Conservation (phyloP, 2,113 vertebrate species). For the Coptodon bakossiorum region DNA sequence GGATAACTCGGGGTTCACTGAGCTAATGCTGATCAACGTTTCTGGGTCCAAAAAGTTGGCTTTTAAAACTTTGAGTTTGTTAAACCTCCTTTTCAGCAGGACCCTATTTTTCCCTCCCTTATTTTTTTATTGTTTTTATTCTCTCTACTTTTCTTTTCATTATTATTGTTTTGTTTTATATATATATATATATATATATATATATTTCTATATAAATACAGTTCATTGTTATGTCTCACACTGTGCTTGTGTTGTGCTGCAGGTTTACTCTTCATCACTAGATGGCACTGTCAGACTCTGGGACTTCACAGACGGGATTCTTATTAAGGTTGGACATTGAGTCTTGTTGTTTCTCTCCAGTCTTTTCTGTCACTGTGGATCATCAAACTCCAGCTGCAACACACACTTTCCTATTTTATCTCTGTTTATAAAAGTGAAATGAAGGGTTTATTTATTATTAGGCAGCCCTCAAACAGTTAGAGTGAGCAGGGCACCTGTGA, state of each 20-base stretch:
- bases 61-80: background rate
- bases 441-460: background rate
- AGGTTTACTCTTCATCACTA: conserved; percentile 86
- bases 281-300: conserved; percentile 92
- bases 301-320: conserved; percentile 92
- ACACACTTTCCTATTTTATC: background rate
- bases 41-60: background rate
- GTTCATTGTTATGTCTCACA: background rate
- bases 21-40: rapidly evolving
- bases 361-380: background rate
- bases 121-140: background rate
- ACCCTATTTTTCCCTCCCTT: background rate
- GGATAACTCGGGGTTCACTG: background rate
- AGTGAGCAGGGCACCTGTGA: background rate
- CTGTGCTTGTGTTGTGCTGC: background rate
- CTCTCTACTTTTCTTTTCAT: background rate
- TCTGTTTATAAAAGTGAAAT: background rate
- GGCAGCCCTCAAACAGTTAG: background rate
- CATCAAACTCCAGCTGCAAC: background rate
- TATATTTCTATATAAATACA: rapidly evolving
- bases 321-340: conserved; percentile 80
- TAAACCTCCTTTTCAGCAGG: background rate
- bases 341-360: background rate
- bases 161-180: background rate
- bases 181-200: background rate